Base-by-base conservation (phyloP, 64 coral and sea anemone species). In the Dendronephthya gigantea region DNA sequence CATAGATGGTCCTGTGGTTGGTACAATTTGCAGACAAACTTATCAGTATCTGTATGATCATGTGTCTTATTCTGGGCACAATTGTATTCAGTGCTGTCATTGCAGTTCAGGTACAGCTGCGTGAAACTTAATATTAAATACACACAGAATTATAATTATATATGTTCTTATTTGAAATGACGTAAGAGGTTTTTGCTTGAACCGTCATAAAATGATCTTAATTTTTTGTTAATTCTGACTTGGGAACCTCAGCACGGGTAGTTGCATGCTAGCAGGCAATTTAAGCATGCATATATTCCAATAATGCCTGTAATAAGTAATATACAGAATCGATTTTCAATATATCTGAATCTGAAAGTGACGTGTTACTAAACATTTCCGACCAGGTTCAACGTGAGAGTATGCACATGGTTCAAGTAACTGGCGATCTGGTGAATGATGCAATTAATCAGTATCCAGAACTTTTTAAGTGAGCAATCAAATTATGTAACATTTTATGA, bases 341-440 rank as follows among this genome's bases (percentile, higher is more conserved):
- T 85, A 19, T 62, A 12, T 19, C 23, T 58, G 51, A 16, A 58
- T 3, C 51, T 16, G 22, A 6, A 58, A 58, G 3, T 2, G 3
- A 7, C 25, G 25, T 27, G 6, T n/a, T 62, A 1, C 1, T 23
- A 23, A 14, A 83, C 59, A 27, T 49, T 12, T 33, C 30, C 50
- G 29, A 15, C 4, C 65, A 98, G 95, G 95, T 98, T 70, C 95
- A 98, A 82, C 92, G 93, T 35, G 95, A 98, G 35, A 98, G 95
- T 86, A 48, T 90, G 23, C 90, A 98, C 68, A 52, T 98, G 14
- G 95, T 98, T 55, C 88, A 90, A 39, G 95, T 98, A 1, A 86
- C 89, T 90, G 95, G 92, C 40, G 89, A 98, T 75, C 87, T 98
- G 82, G 90, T 98, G 2, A 98, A 98, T 72, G 92, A 98, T 59